Evolutionary conservation across 1,140 invertebrate species (phyloP), one percentile per base, ranked within the genome.

Genomic region (Ostrea edulis): DNA sequence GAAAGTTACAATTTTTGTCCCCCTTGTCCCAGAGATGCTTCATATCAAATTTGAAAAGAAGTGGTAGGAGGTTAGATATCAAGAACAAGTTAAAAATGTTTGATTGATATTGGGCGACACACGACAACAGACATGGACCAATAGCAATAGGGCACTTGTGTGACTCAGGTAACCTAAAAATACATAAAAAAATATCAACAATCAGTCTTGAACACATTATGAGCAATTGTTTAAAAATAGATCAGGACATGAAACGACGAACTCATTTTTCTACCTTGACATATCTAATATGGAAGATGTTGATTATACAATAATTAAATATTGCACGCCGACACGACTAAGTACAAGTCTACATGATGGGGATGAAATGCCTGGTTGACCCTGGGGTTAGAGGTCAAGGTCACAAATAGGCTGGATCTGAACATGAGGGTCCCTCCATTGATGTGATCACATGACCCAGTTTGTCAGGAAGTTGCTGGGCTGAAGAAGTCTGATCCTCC

Each of bases 381-480:
- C n/a, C 58, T 62, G 58, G 17, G 17, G 14, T 44, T 44, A 44
- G 55, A n/a, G 55, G 55, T 62, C 55, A 17, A 17, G 68, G 68
- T 83, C 82, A 87, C 11, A 93, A 90, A 87, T 91, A 93, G 44
- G 93, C 92, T 87, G 91, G 91, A 83, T 87, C 90, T 20, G 87
- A 77, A 8, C 25, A 25, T 12, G 91, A 90, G 20, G 93, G 92
- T 58, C 93, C 93, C 87, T 94, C 93, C 91, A 93, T 94, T 35
- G 91, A 89, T 52, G 92, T 92, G 83, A 94, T 93, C 85, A 93
- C 92, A 82, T 92, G 92, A 54, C 91, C 92, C 29, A 93, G 87
- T 90, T 92, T 93, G 68, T 87, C 88, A 22, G 90, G 91, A 86
- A 93, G 89, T 86, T 94, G 92, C 89, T 92, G 90, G n/a, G 92